These are phyloP conservation scores for Aegypius monachus DNA, from an alignment of 2,113 vertebrate species.

Conservation along the genomic window DNA sequence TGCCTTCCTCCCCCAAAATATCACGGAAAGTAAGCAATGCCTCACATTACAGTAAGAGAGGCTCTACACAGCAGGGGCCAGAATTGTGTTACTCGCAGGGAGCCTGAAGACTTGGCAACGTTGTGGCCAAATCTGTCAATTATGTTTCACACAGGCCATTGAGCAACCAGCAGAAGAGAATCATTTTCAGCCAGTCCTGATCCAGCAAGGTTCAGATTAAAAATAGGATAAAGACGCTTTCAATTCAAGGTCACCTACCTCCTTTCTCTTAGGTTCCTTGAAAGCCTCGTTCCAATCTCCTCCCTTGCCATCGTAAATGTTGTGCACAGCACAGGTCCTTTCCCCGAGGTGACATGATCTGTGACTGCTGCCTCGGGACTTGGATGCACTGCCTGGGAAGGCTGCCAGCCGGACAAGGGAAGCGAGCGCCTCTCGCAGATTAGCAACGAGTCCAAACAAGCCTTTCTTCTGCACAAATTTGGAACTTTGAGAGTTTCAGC, in stretches of 20 bases:
- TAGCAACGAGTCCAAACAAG: background rate
- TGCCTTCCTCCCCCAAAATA: background rate
- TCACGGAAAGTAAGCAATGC: background rate
- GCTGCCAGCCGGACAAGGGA: background rate
- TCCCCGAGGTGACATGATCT: background rate
- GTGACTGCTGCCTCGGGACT: background rate
- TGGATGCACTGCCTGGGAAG: background rate
- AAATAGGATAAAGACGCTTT: background rate
- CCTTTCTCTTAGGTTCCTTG: background rate
- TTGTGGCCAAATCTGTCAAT: background rate
- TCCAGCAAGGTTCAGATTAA: background rate
- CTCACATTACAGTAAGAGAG: background rate
- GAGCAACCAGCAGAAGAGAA: background rate
- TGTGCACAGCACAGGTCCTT: background rate
- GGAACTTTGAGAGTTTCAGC: background rate
- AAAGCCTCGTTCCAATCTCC: background rate
- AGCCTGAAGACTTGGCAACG: background rate
- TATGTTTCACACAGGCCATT: background rate
- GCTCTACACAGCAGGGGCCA: background rate
- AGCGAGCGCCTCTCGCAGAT: background rate
- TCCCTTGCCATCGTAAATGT: accelerated
- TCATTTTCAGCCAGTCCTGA: background rate
- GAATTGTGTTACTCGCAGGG: background rate
- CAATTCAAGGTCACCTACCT: background rate
- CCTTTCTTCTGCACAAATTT: background rate